Evolutionary conservation across 1,140 invertebrate species (phyloP), one percentile per base, ranked within the genome.

Genomic region (Thalassaphorura encarpata): DNA sequence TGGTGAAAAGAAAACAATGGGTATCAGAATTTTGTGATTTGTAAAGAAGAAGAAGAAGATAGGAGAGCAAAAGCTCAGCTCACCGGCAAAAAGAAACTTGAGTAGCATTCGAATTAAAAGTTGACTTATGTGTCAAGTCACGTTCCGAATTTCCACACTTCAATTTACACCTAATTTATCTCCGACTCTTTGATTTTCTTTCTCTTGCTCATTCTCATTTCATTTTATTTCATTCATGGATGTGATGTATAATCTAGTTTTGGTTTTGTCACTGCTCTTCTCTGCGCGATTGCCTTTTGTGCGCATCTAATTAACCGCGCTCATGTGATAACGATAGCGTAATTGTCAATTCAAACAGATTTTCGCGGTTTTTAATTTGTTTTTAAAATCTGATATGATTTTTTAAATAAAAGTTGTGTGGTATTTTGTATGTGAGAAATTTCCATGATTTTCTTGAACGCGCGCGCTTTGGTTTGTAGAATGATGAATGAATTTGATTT

Each of bases 141-240:
- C 60, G 60, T 61, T 52, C 55, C 54, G 48, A 61, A 61, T 61
- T 61, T 61, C 58, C 60, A 61, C 60, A 58, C 60, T 61, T 58
- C 54, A 61, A 61, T n/a, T 61, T 61, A 61, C 53, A 58, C 48
- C 49, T 58, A 58, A 58, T 58, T 58, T 58, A 58, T 58, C 48
- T 58, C 16, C 19, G 39, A 18, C 29, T 36, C 28, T 52, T 27
- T 40, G 40, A 40, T 43, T 52, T 19, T 6, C 19, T 21, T 43
- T 18, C 42, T n/a, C 42, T 8, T 36, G 33, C 33, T 36, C 33
- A 11, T 36, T 11, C n/a, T 11, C 33, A n/a, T 36, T 54, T 56
- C 47, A 21, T 50, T 6, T 24, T 42, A 31, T 43, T 11, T 36
- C 33, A 31, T 50, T 28, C 27, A 41, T 36, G 11, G n/a, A 36